phyloP scores from a whole-genome alignment of 1,140 invertebrate species.

The Octopus bimaculoides region DNA sequence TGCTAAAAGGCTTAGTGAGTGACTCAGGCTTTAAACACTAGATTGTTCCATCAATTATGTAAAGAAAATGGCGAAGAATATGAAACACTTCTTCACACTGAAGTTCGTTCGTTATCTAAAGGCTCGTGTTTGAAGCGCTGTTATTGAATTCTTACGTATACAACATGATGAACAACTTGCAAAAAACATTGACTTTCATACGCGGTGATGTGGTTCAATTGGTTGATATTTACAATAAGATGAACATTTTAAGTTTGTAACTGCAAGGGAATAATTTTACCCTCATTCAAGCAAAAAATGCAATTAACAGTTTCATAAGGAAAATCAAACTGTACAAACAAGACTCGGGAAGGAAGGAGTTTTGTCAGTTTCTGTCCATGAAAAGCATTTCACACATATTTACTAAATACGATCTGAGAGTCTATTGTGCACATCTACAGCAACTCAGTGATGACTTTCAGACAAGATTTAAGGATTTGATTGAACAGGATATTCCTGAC shows the following conservation, averaged over 20 bases:
- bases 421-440: not conserved
- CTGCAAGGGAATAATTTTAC: not conserved
- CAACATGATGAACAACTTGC: not conserved
- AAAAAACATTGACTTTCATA: not conserved
- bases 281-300: not conserved
- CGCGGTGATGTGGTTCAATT: not conserved
- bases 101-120: not conserved
- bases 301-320: not conserved
- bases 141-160: not conserved
- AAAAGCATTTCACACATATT: not conserved
- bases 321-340: too few relatives aligned
- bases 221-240: not conserved
- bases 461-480: not conserved
- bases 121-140: not conserved
- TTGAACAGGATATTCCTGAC: too few relatives aligned
- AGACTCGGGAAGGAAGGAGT: not conserved
- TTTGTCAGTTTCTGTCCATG: not conserved
- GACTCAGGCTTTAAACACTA: not conserved
- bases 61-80: not conserved
- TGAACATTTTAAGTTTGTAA: not conserved
- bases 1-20: not conserved
- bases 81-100: not conserved
- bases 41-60: not conserved
- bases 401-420: too few relatives aligned
- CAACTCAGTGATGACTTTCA: not conserved